Conservation (phyloP, 1,140 invertebrate genomes). For the Nephotettix cincticeps region DNA sequence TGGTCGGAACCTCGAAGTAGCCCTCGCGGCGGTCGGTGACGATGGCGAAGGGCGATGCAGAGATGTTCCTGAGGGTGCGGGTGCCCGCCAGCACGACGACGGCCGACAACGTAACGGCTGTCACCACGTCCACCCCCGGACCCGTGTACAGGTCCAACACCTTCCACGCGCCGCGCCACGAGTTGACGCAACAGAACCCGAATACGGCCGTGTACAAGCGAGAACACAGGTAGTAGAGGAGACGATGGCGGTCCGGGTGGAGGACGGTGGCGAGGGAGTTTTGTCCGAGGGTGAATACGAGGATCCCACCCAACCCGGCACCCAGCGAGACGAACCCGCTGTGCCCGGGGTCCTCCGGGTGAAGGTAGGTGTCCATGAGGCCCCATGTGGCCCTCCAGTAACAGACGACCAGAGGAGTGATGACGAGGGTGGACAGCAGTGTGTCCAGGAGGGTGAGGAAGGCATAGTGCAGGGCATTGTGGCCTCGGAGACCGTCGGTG, state of each 20-base stretch:
- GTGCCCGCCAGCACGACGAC: conserved; percentile 63
- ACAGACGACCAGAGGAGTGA: conserved; percentile 75
- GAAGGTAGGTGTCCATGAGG: conserved; percentile 70
- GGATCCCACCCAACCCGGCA: conserved; percentile 66
- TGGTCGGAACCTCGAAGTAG: conserved; percentile 80
- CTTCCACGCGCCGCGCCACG: conserved; percentile 80
- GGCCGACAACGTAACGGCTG: conserved; percentile 56
- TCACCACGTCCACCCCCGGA: conserved; percentile 54
- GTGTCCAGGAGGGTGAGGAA: conserved; percentile 67
- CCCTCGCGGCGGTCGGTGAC: conserved; percentile 67
- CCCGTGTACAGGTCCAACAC: conserved; percentile 70
- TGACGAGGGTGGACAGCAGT: conserved; percentile 66
- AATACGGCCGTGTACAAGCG: conserved; percentile 72
- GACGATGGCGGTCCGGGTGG: conserved; percentile 63
- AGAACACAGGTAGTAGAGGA: conserved; percentile 69
- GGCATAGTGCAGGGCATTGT: conserved; percentile 52
- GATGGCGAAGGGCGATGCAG: conserved; percentile 77
- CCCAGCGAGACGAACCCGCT: conserved; percentile 64
- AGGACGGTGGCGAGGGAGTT: conserved; percentile 58
- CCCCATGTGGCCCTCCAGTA: conserved; percentile 87
- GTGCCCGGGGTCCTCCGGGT: conserved; percentile 55
- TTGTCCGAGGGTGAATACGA: conserved; percentile 67
- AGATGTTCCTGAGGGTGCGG: conserved; percentile 70
- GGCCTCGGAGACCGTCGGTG: conserved; percentile 42
- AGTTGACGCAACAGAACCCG: conserved; percentile 76